These are phyloP conservation scores for Amphipyra berbera DNA, from an alignment of 2,888 invertebrate genomes.

Conservation along the genomic window DNA sequence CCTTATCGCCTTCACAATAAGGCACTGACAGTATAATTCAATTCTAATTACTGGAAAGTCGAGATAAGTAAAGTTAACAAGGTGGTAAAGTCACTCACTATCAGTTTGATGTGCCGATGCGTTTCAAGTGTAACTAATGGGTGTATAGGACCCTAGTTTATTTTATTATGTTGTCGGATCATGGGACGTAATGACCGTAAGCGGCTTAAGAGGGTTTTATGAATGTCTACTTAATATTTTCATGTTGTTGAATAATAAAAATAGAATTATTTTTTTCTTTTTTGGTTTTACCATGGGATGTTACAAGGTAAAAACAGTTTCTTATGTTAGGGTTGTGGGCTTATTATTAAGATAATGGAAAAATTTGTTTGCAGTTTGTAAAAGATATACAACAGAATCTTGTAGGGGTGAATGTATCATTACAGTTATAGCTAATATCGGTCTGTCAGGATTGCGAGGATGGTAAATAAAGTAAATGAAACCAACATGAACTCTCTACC, in stretches of 20 bases:
- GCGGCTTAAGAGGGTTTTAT: constrained; percentile 6
- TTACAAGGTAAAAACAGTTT: too few species aligned
- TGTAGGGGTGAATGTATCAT: too few species aligned
- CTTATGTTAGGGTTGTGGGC: too few species aligned
- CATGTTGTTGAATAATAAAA: constrained; percentile 8
- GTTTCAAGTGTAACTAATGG: constrained; percentile 67
- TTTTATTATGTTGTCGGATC: constrained; percentile 40
- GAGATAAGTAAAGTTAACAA: constrained; percentile 68
- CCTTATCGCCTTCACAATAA: constrained; percentile 15
- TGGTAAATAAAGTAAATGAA: too few species aligned
- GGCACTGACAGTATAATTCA: constrained; percentile 6
- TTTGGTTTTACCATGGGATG: not conserved
- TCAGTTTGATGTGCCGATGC: constrained; percentile 59
- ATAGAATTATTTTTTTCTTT: not conserved
- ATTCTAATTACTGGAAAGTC: constrained; percentile 55
- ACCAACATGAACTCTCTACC: too few species aligned
- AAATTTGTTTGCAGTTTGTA: too few species aligned
- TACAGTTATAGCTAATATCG: too few species aligned
- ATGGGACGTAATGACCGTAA: constrained; percentile 26
- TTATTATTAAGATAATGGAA: too few species aligned
- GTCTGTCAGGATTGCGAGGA: too few species aligned
- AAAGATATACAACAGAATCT: too few species aligned
- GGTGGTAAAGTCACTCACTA: constrained; percentile 63
- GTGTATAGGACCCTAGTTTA: constrained; percentile 25
- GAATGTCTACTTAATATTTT: constrained; percentile 17